Evolutionary conservation across 2,888 invertebrate species (phyloP), one percentile per base, ranked within the genome.

Genomic region (Philopedon plagiatum): DNA sequence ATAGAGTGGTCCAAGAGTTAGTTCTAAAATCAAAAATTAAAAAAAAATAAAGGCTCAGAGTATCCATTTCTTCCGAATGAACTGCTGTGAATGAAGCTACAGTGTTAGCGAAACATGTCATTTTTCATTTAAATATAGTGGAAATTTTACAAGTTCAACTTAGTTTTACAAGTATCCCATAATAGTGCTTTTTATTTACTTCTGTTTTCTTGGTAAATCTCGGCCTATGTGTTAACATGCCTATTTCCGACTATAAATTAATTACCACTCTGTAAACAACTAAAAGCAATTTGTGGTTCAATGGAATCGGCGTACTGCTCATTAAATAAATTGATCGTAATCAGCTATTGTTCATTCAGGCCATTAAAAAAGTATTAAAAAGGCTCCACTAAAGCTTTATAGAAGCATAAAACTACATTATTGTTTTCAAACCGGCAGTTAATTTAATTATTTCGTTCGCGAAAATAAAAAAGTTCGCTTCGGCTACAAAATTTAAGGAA

Each of bases 271-370:
- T 44, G 44, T 44, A 44, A 44, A 44, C 44, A 19, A 44, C 9
- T 44, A 19, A 19, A 44, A 44, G 19, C 19, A 44, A 44, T 44
- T 19, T 19, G 18, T 44, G 44, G 44, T 44, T 44, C 44, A 19
- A 44, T 44, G 19, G 19, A 44, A 44, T 58, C 58, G 19, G 39
- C 32, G 39, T 41, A 58, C 18, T 58, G 21, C 32, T 58, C 58
- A 39, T 39, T 58, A 58, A 58, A 23, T 39, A 39, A 58, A 58
- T 58, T 41, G 58, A 37, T 58, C 58, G 58, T 58, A 58, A 58
- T 39, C 37, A 58, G 41, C 41, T 18, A 58, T 58, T 58, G 58
- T 58, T 23, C 58, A 21, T 23, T 58, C 32, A 11, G n/a, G 29
- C 15, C 39, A 29, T 44, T 61, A 61, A 61, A 61, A 44, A 60